phyloP scores from a whole-genome alignment of 2,797 vertebrate genomes.

The Columba guinea region DNA sequence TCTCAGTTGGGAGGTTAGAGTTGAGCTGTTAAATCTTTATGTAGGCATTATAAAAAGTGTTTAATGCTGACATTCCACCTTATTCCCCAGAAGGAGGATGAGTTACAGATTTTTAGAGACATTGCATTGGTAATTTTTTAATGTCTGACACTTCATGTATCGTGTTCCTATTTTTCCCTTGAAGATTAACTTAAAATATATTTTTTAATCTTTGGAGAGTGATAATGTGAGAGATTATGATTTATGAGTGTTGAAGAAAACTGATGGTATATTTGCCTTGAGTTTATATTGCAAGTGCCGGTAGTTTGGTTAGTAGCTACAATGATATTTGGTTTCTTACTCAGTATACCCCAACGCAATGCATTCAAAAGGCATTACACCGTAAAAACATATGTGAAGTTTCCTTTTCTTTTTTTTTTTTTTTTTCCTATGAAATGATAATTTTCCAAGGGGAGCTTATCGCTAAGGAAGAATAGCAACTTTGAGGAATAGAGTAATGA shows the following conservation, averaged over 20 bases:
- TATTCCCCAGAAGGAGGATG: background rate
- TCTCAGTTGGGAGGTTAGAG: background rate
- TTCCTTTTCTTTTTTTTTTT: background rate
- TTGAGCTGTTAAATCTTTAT: background rate
- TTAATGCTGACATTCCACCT: background rate
- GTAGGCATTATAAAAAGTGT: background rate
- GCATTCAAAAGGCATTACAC: background rate
- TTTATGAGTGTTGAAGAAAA: conserved; percentile 4
- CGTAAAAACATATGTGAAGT: background rate
- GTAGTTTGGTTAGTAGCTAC: background rate
- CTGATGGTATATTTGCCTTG: background rate
- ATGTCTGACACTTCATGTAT: background rate
- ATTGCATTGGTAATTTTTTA: background rate
- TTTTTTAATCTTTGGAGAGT: background rate
- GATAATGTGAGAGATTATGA: background rate
- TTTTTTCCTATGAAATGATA: background rate
- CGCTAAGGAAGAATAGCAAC: background rate
- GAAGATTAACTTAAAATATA: background rate
- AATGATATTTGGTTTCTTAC: background rate
- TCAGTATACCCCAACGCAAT: background rate
- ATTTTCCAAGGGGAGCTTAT: background rate
- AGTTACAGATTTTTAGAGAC: background rate
- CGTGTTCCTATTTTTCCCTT: background rate
- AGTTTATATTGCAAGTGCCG: background rate
- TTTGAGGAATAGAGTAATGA: background rate